Base-by-base conservation (phyloP, 2,113 vertebrate species). In the Junco hyemalis region DNA sequence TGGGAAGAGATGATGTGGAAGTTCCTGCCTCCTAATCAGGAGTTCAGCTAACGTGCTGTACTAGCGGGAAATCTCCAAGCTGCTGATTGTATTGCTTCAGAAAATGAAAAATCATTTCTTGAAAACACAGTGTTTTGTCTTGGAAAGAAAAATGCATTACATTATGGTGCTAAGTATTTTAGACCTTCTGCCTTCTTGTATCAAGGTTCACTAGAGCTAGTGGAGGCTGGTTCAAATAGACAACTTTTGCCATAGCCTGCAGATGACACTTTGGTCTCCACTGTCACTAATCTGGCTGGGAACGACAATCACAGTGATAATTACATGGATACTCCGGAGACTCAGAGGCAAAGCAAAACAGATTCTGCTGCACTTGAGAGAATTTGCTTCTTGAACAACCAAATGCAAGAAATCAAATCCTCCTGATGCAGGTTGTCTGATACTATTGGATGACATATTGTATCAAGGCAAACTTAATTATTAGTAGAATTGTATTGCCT, bases 401-500 rank as follows among this genome's bases (percentile, higher is more conserved):
- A 26, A 81, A 81, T 70, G 17, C 36, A 4, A 65, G 47, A 90
- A 71, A 86, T 74, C 26, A 77, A 66, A 60, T 82, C 21, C 40
- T 94, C 29, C 40, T 48, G 47, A 44, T 88, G 60, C 35, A 66
- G 61, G 68, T 83, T 7, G 1, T 64, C 69, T 28, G 47, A 29
- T 92, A 51, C 28, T 71, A n/a, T 56, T 1, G 0, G 64, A 45
- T 88, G 72, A 56, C 60, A 59, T 74, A 92, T 86, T 71, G 24
- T 83, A 78, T 90, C 60, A 93, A 86, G 93, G 82, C 48, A 92
- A 66, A 90, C 35, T 66, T 78, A 86, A 93, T 93, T 81, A 74
- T 86, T 85, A 71, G 71, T 88, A 68, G 61, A 78, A 63, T 71
- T 59, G 23, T 78, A 80, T 77, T 83, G 60, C 79, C 69, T 83